A percentile compares a stretch with the other conserved stretches of the same genome.
Conservation (phyloP, 2,113 vertebrate species). For the Sturnus vulgaris region DNA sequence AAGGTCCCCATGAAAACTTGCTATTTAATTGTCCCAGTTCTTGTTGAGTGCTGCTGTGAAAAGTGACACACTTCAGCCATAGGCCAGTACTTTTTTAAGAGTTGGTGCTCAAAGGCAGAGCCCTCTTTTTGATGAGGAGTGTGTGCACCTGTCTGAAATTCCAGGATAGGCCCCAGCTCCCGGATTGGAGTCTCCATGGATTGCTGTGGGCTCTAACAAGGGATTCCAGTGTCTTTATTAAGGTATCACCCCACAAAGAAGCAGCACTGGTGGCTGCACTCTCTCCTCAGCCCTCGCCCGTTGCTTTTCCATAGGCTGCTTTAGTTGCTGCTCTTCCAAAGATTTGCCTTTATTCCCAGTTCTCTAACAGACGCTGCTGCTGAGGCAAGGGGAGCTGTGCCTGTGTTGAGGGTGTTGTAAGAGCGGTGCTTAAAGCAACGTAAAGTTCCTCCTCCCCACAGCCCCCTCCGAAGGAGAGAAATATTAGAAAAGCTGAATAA, state of each 20-base stretch:
- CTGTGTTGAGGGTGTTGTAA: background rate
- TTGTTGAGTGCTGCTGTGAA: slow-evolving; percentile 86
- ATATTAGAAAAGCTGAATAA: background rate
- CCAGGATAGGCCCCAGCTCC: background rate
- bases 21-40: slow-evolving; percentile 82
- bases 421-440: background rate
- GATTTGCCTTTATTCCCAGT: background rate
- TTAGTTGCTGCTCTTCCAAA: background rate
- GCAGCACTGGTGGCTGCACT: background rate
- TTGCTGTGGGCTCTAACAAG: background rate
- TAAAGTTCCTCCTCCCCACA: background rate
- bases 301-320: slow-evolving; percentile 29
- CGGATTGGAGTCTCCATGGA: background rate
- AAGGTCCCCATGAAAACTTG: slow-evolving; percentile 84
- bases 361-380: slow-evolving; percentile 1
- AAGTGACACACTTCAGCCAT: slow-evolving; percentile 85
- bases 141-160: background rate
- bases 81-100: slow-evolving; percentile 75
- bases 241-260: slow-evolving; percentile 71
- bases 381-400: background rate
- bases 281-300: background rate
- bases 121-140: slow-evolving; percentile 32
- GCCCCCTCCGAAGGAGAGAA: background rate
- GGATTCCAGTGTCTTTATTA: slow-evolving; percentile 60
- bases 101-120: slow-evolving; percentile 34